Base-by-base conservation (phyloP, 2,113 vertebrate species). In the Ramphastos sulfuratus region DNA sequence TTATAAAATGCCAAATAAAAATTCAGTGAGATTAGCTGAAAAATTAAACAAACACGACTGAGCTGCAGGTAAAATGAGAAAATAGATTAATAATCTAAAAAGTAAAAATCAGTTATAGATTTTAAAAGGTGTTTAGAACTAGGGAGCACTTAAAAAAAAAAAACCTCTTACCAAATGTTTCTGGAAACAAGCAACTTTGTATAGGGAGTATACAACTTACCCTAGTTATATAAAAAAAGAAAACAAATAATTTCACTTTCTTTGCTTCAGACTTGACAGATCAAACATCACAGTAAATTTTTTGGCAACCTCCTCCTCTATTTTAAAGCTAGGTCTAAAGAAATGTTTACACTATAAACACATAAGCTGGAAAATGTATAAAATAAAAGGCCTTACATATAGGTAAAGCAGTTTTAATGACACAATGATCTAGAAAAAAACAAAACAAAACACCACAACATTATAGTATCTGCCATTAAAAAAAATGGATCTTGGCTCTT, bases 261-360 rank as follows among this genome's bases (percentile, higher is more conserved):
- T 82, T 72, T 74, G 8, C 58, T 84, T 86, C 48, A 44, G 33
- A 71, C 21, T 77, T 75, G 66, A 75, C 23, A 91, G 52, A 84
- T 48, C 17, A 93, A 12, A 66, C 54, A 90, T 28, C 46, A 87
- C 7, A 87, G 63, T 52, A 71, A 77, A 82, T 16, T 73, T 78
- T 61, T 48, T 4, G 7, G 82, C 24, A 63, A 83, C 52, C 14
- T 64, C 42, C 46, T 82, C 20, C 31, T 95, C 93, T 63, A 65
- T 27, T 89, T 92, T 76, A 65, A 94, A 91, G 52, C 48, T 87
- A 92, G 42, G 79, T n/a, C 74, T 95, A 85, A 76, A 55, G 12
- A 48, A 12, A 37, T 24, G 33, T 92, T 88, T 61, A 65, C 6
- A 63, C 31, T 60, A 3, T 15, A 56, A 7, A 2, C 42, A 72